These are phyloP conservation scores for Drosophila longiperda DNA, from an alignment of 2,888 invertebrate species.

Conservation along the genomic window DNA sequence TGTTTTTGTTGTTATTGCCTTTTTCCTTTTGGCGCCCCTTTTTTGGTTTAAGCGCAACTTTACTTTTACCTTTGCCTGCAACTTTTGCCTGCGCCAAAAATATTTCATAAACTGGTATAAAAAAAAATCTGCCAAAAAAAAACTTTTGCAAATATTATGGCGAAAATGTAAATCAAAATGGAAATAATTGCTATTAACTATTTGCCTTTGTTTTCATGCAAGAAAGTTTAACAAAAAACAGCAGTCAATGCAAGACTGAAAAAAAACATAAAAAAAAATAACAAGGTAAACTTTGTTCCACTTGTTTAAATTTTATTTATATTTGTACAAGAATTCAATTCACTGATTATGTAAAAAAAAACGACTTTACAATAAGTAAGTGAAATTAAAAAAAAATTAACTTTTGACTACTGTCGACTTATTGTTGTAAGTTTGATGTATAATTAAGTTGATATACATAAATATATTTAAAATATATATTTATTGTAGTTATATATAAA, in stretches of 20 bases:
- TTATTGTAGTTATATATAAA: too few species aligned
- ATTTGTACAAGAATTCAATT: background rate
- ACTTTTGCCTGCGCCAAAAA: conserved; percentile 48
- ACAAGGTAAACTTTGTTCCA: background rate
- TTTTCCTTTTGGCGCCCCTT: conserved; percentile 22
- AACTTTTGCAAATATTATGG: conserved; percentile 53
- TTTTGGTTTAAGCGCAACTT: conserved; percentile 36
- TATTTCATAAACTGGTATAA: conserved; percentile 46
- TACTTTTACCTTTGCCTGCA: conserved; percentile 43
- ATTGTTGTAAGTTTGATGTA: background rate
- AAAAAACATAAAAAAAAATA: background rate
- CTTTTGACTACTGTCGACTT: background rate
- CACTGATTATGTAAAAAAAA: too few species aligned
- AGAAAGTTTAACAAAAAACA: conserved; percentile 7
- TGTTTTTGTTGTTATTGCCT: conserved; percentile 16
- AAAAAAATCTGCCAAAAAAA: conserved; percentile 19
- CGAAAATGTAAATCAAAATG: conserved; percentile 58
- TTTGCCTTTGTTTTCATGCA: conserved; percentile 42
- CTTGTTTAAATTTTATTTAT: background rate
- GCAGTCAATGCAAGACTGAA: background rate
- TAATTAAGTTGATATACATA: background rate
- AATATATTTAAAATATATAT: background rate
- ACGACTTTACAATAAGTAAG: too few species aligned
- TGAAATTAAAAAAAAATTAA: too few species aligned
- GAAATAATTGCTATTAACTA: conserved; percentile 58